Conservation (phyloP, 23 tunicate species). For the Aplidium turbinatum region DNA sequence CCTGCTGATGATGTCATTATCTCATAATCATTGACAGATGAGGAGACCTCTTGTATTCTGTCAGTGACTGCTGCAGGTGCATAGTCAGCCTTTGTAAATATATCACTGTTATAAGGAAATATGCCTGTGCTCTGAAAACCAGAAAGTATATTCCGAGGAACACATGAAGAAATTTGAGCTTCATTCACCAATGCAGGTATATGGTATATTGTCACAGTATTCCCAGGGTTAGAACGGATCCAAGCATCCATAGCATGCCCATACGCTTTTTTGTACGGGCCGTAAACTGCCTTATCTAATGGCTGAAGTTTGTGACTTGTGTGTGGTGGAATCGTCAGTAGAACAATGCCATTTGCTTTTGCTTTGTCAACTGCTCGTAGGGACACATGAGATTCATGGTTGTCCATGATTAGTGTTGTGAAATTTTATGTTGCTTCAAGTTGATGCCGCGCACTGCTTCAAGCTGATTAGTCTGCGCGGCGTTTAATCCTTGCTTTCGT, state of each 20-base stretch:
- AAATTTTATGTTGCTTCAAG: too few species aligned
- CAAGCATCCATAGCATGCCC: constrained; percentile 22
- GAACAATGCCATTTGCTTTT: constrained; percentile 30
- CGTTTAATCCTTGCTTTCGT: too few species aligned
- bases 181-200: constrained; percentile 1
- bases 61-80: too few species aligned
- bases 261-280: constrained; percentile 21
- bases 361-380: constrained; percentile 14
- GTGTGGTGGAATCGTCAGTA: constrained; percentile 27
- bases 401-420: not conserved
- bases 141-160: constrained; percentile 1
- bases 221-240: constrained; percentile 23
- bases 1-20: too few species aligned
- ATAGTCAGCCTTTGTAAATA: not conserved
- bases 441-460: too few species aligned
- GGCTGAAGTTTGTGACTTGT: constrained; percentile 33
- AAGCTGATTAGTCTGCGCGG: too few species aligned
- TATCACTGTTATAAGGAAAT: not conserved
- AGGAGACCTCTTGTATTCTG: too few species aligned
- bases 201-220: constrained; percentile 16
- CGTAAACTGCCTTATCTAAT: constrained; percentile 6
- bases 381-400: not conserved
- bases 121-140: constrained; percentile 11
- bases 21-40: too few species aligned
- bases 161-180: constrained; percentile 9